Conservation (phyloP, 2,797 vertebrate species). For the Champsocephalus esox region DNA sequence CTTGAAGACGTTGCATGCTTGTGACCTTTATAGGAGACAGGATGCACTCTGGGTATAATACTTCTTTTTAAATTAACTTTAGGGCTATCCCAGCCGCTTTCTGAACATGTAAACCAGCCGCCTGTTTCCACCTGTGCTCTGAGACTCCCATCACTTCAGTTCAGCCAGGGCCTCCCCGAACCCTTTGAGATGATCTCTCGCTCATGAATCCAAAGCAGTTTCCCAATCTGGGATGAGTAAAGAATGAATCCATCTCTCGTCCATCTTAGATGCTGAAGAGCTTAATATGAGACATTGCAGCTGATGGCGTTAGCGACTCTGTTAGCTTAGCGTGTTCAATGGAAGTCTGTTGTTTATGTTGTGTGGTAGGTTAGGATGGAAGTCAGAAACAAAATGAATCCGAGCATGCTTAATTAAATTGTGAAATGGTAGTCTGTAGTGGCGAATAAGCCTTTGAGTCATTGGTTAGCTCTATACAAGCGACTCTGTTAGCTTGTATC, state of each 20-base stretch:
- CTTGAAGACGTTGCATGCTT: background rate
- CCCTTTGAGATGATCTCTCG: conserved; percentile 14
- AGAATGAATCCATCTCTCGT: background rate
- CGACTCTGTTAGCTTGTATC: no score
- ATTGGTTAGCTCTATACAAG: background rate
- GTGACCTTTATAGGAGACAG: background rate
- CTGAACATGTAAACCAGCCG: background rate
- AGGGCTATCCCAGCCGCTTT: background rate
- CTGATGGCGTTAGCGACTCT: background rate
- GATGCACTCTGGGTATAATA: no score
- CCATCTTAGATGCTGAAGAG: background rate
- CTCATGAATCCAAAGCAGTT: background rate
- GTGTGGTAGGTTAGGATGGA: background rate
- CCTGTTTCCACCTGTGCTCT: background rate
- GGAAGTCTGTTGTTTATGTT: background rate
- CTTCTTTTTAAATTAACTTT: background rate
- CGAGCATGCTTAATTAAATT: background rate
- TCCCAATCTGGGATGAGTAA: no score
- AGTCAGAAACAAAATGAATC: background rate
- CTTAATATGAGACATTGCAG: background rate
- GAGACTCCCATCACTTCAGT: background rate
- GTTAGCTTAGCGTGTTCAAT: background rate
- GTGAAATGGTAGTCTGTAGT: background rate
- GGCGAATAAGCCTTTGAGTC: background rate
- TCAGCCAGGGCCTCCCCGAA: background rate